Percentiles rank a stretch among this genome's conserved stretches.
Evolutionary conservation across 1,140 invertebrate species (phyloP).

Genomic region (Sinella curviseta): DNA sequence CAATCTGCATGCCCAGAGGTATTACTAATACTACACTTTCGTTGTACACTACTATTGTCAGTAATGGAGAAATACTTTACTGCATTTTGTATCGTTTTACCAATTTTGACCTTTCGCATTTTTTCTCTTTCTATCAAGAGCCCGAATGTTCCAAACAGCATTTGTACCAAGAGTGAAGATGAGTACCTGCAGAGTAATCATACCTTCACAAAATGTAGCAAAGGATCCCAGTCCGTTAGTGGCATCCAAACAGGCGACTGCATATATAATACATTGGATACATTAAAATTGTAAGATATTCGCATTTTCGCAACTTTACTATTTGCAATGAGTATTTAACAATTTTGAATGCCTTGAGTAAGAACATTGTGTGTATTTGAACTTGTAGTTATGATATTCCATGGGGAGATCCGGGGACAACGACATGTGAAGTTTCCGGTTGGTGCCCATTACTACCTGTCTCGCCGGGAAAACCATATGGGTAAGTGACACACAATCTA

Average conservation of each 20-base stretch:
- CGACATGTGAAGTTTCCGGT: conserved; percentile 35
- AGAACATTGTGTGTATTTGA: too few relatives aligned
- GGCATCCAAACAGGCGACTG: conserved; percentile 34
- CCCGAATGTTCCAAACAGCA: conserved; percentile 38
- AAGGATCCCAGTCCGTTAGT: conserved; percentile 36
- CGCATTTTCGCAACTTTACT: background rate
- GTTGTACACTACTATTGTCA: background rate
- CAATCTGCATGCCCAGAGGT: conserved; percentile 35
- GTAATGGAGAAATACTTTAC: background rate
- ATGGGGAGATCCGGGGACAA: conserved; percentile 33
- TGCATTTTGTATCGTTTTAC: background rate
- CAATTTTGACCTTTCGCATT: background rate
- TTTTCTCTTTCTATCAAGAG: conserved; percentile 30
- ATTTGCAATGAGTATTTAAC: background rate
- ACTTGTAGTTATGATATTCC: conserved; percentile 36
- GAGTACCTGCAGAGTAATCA: background rate
- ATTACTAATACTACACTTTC: background rate
- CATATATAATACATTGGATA: conserved; percentile 33
- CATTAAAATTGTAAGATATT: conserved; percentile 36
- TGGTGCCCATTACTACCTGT: conserved; percentile 38
- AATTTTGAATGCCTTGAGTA: background rate
- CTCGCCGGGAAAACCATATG: conserved; percentile 32
- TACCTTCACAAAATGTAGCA: conserved; percentile 27
- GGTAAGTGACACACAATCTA: background rate
- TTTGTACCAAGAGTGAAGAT: conserved; percentile 29